Evolutionary conservation across 2,888 invertebrate species (phyloP).

Genomic region (Laothoe populi): DNA sequence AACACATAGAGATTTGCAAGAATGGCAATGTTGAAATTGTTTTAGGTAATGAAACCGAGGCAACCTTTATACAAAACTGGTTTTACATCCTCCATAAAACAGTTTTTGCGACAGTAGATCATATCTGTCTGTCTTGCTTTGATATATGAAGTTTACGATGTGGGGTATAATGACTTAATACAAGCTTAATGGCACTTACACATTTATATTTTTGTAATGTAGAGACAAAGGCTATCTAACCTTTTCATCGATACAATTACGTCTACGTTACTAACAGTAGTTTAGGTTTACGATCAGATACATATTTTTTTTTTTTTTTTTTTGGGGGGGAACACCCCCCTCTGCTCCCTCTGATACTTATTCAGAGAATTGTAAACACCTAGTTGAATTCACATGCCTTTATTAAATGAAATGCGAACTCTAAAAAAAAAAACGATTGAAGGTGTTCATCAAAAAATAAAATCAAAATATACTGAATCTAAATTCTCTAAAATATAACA

Average conservation of each 20-base stretch:
- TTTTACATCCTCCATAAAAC: constrained; percentile 2
- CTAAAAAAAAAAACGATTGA: too few species aligned
- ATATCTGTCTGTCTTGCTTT: constrained; percentile 14
- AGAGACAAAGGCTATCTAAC: neutral
- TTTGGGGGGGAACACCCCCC: too few species aligned
- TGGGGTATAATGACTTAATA: constrained; percentile 19
- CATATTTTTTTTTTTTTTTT: too few species aligned
- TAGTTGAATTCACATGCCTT: too few species aligned
- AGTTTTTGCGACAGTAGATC: constrained; percentile 15
- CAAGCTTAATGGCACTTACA: neutral
- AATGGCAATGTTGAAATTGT: constrained; percentile 43
- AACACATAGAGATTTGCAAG: constrained; percentile 47
- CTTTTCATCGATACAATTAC: neutral
- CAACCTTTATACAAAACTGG: constrained; percentile 37
- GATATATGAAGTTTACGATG: constrained; percentile 3
- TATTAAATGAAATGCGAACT: too few species aligned
- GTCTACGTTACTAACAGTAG: neutral
- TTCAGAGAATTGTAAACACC: too few species aligned
- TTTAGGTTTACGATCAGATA: constrained; percentile 6
- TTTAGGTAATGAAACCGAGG: constrained; percentile 61
- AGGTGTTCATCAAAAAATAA: too few species aligned
- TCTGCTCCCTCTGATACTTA: too few species aligned
- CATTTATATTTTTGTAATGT: neutral
- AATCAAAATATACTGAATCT: too few species aligned
- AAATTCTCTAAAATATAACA: too few species aligned